These are phyloP conservation scores for Drosophila kambysellisi DNA, from an alignment of 2,888 invertebrate genomes.

Conservation along the genomic window DNA sequence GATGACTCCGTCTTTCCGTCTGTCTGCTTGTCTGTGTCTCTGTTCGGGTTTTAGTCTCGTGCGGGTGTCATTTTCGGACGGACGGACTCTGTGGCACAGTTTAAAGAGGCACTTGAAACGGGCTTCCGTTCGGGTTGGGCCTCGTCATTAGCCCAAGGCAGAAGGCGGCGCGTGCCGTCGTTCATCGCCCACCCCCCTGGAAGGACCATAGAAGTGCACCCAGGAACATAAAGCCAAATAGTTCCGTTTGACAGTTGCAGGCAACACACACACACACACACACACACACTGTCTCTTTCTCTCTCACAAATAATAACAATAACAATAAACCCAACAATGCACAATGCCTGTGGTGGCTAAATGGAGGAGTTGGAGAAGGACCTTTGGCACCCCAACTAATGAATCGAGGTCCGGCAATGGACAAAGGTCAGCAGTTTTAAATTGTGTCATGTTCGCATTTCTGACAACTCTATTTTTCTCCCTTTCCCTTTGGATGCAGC, in stretches of 20 bases:
- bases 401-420: slow-evolving; percentile 42
- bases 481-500: slow-evolving; percentile 12
- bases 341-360: slow-evolving; percentile 53
- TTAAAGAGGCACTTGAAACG: slow-evolving; percentile 72
- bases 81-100: slow-evolving; percentile 32
- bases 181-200: slow-evolving; percentile 29
- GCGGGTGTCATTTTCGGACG: slow-evolving; percentile 57
- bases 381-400: slow-evolving; percentile 41
- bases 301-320: slow-evolving; percentile 76
- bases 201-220: slow-evolving; percentile 71
- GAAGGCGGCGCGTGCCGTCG: slow-evolving; percentile 67
- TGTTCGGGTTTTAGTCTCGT: slow-evolving; percentile 33
- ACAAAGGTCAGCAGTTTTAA: slow-evolving; percentile 77
- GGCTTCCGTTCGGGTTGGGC: slow-evolving; percentile 61
- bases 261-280: slow-evolving; percentile 32
- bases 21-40: slow-evolving; percentile 4
- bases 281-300: not conserved
- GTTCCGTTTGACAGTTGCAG: slow-evolving; percentile 75
- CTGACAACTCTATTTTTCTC: slow-evolving; percentile 37
- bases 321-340: slow-evolving; percentile 76
- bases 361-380: slow-evolving; percentile 36
- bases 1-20: slow-evolving; percentile 16
- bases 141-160: slow-evolving; percentile 71
- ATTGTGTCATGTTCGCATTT: slow-evolving; percentile 76
- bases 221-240: slow-evolving; percentile 62